A percentile compares a stretch with the other conserved stretches of the same genome.
phyloP scores from a whole-genome alignment of 2,113 vertebrate genomes.

The Hoplias malabaricus region DNA sequence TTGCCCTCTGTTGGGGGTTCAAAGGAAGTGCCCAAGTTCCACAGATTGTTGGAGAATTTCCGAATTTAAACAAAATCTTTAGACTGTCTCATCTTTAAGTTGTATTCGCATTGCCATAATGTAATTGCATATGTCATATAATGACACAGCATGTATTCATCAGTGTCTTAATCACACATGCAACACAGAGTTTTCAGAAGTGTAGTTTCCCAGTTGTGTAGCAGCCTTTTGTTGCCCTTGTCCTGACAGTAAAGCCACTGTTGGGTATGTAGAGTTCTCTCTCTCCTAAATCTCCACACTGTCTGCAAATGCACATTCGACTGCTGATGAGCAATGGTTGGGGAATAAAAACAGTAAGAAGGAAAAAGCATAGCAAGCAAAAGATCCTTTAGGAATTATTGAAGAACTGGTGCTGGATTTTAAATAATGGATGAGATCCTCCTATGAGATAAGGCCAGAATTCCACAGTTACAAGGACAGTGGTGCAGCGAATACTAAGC shows the following conservation, averaged over 20 bases:
- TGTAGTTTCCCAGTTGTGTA: neutral
- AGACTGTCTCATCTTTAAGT: neutral
- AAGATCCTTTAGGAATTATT: slow-evolving; percentile 64
- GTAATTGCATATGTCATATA: neutral
- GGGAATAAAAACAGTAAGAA: slow-evolving; percentile 41
- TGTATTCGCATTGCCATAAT: neutral
- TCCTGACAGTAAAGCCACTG: neutral
- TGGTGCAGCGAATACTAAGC: slow-evolving; percentile 65
- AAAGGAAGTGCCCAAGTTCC: neutral
- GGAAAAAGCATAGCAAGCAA: slow-evolving; percentile 33
- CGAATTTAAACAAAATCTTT: neutral
- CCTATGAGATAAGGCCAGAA: slow-evolving; percentile 66
- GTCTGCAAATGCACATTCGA: slow-evolving; percentile 29
- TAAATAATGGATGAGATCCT: slow-evolving; percentile 75
- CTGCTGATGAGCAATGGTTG: slow-evolving; percentile 32
- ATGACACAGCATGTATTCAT: neutral
- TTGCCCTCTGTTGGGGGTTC: slow-evolving; percentile 37
- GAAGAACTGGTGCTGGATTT: slow-evolving; percentile 55
- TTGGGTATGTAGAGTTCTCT: neutral
- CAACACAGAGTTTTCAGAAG: neutral
- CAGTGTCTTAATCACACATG: neutral
- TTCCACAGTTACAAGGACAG: slow-evolving; percentile 64
- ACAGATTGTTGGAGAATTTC: slow-evolving; percentile 23
- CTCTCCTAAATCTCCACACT: slow-evolving; percentile 17
- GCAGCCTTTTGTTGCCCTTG: neutral